Evolutionary conservation across 2,797 vertebrate species (phyloP), one percentile per base, ranked within the genome.

Genomic region (Hemibagrus guttatus): DNA sequence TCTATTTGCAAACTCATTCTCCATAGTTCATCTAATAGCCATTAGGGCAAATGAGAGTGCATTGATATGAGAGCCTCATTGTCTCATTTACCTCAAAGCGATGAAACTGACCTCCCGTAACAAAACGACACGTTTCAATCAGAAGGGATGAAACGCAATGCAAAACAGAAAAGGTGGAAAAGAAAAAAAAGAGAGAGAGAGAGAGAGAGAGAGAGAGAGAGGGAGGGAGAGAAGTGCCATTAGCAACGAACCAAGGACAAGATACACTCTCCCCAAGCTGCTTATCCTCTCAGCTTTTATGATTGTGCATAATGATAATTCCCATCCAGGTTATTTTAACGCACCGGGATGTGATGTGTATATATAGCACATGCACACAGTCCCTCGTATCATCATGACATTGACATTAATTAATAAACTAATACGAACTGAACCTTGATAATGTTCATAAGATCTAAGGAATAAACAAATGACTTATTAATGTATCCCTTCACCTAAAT

Each of bases 61-160:
- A 63, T 87, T 87, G 68, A 83, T 83, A 83, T 58, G 12, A 78
- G 78, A 78, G 78, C 61, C 79, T 64, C 63, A 83, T 87, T 89
- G 63, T 63, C 61, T 74, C 85, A 83, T 85, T 87, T 85, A 61
- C 86, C 54, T 83, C 61, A 28, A 80, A 74, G 84, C 63, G 26
- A 72, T 42, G 58, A 71, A 87, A 85, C 2, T 68, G 74, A 87
- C 86, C 84, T 84, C 61, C 61, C 6, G 35, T 86, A 83, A 85
- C 72, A 80, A 74, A 5, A 58, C 68, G 64, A 79, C 26, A 42
- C 16, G 35, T 82, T 87, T 74, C 23, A 42, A 1, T 1, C 9
- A 39, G 6, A 66, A 68, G 64, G 81, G 9, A 64, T 19, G 46
- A 39, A 61, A 66, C 11, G 31, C 17, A 8, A 11, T 56, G 49